Conservation (phyloP, 2,113 vertebrate genomes). For the Lophotis ruficrista region DNA sequence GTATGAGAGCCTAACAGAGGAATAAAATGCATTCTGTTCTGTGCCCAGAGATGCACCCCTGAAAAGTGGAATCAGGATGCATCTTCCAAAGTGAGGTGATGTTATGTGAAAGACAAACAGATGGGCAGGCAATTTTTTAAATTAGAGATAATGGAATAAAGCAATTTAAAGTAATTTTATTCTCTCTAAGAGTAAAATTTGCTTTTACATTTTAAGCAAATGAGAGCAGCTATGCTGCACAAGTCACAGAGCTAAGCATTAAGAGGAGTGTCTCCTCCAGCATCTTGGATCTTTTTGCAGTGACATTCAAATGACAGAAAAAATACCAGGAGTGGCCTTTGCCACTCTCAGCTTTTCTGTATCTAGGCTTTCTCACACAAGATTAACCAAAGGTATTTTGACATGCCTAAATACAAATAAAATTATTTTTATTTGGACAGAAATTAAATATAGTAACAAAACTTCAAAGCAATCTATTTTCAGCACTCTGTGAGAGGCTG, state of each 20-base stretch:
- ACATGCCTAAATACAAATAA: neutral
- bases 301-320: neutral
- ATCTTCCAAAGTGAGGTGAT: neutral
- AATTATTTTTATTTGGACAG: neutral
- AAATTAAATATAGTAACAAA: neutral
- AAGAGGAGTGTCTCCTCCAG: neutral
- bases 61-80: neutral
- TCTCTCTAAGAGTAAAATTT: neutral
- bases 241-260: neutral
- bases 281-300: neutral
- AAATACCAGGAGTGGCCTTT: neutral
- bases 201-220: neutral
- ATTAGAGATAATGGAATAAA: neutral
- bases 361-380: neutral
- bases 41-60: neutral
- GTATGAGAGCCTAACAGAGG: neutral
- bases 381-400: neutral
- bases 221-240: neutral
- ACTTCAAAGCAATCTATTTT: neutral
- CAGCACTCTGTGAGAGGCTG: neutral
- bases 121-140: neutral
- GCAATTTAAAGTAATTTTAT: neutral
- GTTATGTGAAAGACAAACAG: neutral
- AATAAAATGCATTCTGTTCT: neutral
- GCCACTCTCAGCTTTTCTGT: neutral